Conservation (phyloP, 2,888 invertebrate species). For the Furcula furcula region DNA sequence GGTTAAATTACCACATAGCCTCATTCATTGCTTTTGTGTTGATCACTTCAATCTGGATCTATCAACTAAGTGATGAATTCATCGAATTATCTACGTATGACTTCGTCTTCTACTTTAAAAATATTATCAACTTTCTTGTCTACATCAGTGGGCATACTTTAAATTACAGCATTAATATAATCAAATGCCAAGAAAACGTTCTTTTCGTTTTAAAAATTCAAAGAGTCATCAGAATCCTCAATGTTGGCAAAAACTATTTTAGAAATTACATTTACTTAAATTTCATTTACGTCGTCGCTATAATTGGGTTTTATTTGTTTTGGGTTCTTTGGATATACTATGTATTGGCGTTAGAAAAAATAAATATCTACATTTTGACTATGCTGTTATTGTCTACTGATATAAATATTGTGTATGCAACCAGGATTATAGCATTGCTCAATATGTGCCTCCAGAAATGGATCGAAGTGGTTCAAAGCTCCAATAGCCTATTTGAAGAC, state of each 20-base stretch:
- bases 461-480: neutral
- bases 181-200: conserved; percentile 3
- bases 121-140: neutral
- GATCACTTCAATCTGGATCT: neutral
- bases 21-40: conserved; percentile 1
- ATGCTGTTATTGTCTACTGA: neutral
- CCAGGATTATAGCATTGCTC: neutral
- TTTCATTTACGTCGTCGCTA: conserved; percentile 2
- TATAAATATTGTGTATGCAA: conserved; percentile 3
- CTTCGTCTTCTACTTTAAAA: no score
- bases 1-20: neutral
- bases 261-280: neutral
- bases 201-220: conserved; percentile 9
- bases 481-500: neutral
- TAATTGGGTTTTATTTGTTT: neutral
- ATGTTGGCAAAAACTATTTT: neutral
- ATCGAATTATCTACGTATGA: no score
- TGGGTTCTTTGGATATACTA: neutral
- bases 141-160: neutral
- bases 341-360: neutral
- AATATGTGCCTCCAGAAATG: neutral
- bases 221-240: conserved; percentile 6
- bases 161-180: conserved; percentile 2
- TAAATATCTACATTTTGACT: neutral
- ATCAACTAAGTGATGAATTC: neutral